A percentile compares a stretch with the other conserved stretches of the same genome.
Conservation (phyloP, 2,888 invertebrate genomes). For the Metopia argyrocephala region DNA sequence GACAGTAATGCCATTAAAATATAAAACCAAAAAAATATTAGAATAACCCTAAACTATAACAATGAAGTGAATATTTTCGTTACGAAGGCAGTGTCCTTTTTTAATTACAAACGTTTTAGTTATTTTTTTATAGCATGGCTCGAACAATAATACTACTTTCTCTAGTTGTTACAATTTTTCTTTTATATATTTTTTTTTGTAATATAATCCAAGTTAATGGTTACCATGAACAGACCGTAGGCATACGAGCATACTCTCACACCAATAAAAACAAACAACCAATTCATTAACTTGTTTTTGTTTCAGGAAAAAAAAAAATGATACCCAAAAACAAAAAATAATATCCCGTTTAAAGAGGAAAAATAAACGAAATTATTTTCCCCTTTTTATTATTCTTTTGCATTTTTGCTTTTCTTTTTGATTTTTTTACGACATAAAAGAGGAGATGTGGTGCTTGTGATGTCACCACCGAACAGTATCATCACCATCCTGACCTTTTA, state of each 20-base stretch:
- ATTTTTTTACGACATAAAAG: not conserved
- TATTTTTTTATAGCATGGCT: not conserved
- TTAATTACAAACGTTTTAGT: conserved; percentile 14
- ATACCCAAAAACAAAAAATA: not conserved
- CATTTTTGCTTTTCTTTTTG: not conserved
- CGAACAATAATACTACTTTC: not conserved
- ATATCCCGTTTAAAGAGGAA: not conserved
- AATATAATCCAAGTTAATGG: conserved; percentile 15
- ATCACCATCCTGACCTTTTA: not conserved
- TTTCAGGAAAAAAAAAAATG: conserved; percentile 21
- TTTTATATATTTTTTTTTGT: not conserved
- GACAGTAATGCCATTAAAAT: not conserved
- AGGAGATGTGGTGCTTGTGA: not conserved
- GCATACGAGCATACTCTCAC: not conserved
- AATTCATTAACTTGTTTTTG: conserved; percentile 37
- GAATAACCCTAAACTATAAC: not conserved
- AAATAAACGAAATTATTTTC: not conserved
- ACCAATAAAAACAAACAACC: not conserved
- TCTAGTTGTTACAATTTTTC: not conserved
- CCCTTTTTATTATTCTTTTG: not conserved
- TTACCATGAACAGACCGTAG: not conserved
- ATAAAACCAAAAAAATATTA: not conserved
- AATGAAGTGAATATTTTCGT: not conserved
- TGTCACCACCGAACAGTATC: not conserved
- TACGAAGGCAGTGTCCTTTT: not conserved